Percentiles rank a stretch among this genome's conserved stretches.
phyloP scores from a whole-genome alignment of 2,113 vertebrate species.

The Delphinapterus leucas region DNA sequence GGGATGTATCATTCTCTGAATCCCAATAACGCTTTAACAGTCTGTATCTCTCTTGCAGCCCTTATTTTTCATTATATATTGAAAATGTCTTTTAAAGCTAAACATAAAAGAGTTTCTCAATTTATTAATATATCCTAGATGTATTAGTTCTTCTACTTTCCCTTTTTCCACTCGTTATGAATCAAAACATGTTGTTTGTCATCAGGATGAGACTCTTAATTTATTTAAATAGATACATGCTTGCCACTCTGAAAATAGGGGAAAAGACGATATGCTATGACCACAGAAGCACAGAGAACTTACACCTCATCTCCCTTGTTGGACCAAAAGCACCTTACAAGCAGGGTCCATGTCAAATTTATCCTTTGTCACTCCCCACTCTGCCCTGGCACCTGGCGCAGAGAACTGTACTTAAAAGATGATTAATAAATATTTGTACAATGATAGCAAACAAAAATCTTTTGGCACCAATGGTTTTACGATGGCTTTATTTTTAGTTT shows the following conservation, averaged over 20 bases:
- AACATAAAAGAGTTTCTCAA: slow-evolving; percentile 7
- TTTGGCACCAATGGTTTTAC: not conserved
- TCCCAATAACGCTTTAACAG: not conserved
- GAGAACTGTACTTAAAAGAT: not conserved
- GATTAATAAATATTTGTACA: not conserved
- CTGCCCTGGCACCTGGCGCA: not conserved
- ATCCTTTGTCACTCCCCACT: not conserved
- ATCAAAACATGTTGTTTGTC: not conserved
- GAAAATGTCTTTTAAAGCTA: not conserved
- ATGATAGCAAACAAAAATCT: not conserved
- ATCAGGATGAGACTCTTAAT: not conserved
- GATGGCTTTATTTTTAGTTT: not conserved
- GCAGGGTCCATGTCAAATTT: not conserved
- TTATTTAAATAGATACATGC: not conserved
- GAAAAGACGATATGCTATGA: not conserved
- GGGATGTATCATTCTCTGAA: not conserved
- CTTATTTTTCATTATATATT: not conserved
- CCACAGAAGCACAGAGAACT: not conserved
- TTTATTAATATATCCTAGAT: not conserved
- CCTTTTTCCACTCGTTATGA: not conserved
- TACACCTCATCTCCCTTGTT: not conserved
- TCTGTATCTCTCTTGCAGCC: not conserved
- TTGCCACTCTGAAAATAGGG: not conserved
- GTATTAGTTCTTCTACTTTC: not conserved
- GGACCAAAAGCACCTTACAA: not conserved